phyloP scores from a whole-genome alignment of 2,113 vertebrate species.

The Fulmarus glacialis region DNA sequence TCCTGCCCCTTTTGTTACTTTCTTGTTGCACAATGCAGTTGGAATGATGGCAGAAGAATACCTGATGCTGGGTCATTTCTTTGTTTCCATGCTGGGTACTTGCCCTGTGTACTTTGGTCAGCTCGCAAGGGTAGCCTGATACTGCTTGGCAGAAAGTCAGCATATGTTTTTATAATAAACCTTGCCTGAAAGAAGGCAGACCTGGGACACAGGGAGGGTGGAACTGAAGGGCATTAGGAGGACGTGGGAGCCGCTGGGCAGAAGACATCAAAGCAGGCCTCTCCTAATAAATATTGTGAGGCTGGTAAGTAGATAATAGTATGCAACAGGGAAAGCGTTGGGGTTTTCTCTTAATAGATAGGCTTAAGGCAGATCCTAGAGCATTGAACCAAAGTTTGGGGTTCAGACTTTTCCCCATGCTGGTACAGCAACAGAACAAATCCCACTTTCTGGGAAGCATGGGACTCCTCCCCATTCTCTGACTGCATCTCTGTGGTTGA shows the following conservation, averaged over 20 bases:
- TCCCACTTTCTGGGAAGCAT: not conserved
- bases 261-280: not conserved
- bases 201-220: not conserved
- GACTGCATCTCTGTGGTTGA: not conserved
- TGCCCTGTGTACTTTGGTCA: not conserved
- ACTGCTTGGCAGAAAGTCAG: not conserved
- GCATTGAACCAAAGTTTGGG: not conserved
- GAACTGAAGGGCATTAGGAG: not conserved
- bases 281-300: not conserved
- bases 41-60: not conserved
- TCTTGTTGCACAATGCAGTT: not conserved
- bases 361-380: not conserved
- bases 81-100: not conserved
- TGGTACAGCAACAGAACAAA: not conserved
- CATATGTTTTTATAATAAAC: not conserved
- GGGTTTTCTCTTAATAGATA: not conserved
- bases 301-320: constrained; percentile 12
- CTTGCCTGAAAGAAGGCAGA: not conserved
- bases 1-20: not conserved
- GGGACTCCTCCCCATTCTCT: not conserved
- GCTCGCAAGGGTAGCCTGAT: not conserved
- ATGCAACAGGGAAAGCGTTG: not conserved
- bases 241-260: not conserved
- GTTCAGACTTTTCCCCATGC: not conserved
- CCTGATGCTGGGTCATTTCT: not conserved